phyloP scores from a whole-genome alignment of 2,113 vertebrate species.

The Alethe diademata region DNA sequence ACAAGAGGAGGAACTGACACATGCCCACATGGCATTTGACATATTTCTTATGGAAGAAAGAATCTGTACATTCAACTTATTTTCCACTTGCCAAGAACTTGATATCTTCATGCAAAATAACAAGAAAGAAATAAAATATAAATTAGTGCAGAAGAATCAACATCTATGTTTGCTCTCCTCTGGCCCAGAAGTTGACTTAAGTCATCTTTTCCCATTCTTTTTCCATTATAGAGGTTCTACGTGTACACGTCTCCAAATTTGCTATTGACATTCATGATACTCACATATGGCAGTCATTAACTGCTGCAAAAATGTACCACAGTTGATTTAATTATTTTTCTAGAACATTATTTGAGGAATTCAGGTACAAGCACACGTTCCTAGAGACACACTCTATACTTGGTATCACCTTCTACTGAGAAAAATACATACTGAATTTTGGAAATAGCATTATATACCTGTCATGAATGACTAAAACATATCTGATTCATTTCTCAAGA shows the following conservation, averaged over 20 bases:
- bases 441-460: background rate
- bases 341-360: background rate
- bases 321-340: background rate
- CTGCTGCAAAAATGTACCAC: background rate
- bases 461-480: background rate
- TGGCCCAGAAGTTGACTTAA: background rate
- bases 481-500: background rate
- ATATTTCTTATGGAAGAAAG: background rate
- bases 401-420: background rate
- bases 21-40: background rate
- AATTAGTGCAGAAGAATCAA: background rate
- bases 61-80: background rate
- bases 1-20: background rate
- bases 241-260: background rate
- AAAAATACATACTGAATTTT: background rate
- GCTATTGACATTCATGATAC: background rate
- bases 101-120: background rate
- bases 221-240: background rate
- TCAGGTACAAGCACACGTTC: background rate
- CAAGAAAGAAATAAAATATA: background rate
- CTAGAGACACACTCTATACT: background rate
- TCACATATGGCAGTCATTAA: constrained; percentile 50
- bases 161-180: background rate
- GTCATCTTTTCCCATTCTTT: constrained; percentile 24
- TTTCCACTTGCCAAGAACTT: background rate